A percentile compares a stretch with the other conserved stretches of the same genome.
phyloP scores from a whole-genome alignment of 2,797 vertebrate genomes.

The Sebastes iracundus region DNA sequence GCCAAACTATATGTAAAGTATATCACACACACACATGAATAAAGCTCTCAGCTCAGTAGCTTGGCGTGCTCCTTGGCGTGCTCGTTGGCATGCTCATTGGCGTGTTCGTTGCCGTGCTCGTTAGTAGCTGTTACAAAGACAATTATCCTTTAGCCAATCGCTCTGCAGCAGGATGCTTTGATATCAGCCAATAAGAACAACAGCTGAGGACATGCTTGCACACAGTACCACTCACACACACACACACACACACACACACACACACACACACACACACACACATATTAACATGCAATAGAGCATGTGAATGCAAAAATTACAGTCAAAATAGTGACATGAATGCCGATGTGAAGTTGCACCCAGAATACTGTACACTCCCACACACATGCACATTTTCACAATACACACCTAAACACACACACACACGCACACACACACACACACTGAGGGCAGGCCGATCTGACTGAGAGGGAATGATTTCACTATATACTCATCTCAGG shows the following conservation, averaged over 20 bases:
- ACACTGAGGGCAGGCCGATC: conserved; percentile 54
- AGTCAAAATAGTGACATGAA: neutral
- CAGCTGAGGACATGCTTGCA: no score
- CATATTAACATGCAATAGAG: neutral
- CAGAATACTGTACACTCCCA: neutral
- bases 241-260: no score
- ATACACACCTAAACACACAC: neutral
- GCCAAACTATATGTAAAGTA: neutral
- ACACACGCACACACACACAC: neutral
- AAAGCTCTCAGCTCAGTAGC: neutral
- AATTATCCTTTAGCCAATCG: neutral
- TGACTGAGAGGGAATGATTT: conserved; percentile 66
- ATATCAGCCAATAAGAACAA: no score
- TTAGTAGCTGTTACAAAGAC: neutral
- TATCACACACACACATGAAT: neutral
- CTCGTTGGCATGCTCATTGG: no score
- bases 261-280: neutral
- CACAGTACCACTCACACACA: no score
- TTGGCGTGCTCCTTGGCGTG: no score
- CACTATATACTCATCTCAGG: conserved; percentile 61
- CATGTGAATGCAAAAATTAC: neutral
- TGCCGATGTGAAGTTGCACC: neutral
- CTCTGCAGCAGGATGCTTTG: no score
- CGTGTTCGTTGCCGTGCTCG: no score
- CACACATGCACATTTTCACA: neutral